Base-by-base conservation (phyloP, 64 coral and sea anemone species). In the Acropora yongei region DNA sequence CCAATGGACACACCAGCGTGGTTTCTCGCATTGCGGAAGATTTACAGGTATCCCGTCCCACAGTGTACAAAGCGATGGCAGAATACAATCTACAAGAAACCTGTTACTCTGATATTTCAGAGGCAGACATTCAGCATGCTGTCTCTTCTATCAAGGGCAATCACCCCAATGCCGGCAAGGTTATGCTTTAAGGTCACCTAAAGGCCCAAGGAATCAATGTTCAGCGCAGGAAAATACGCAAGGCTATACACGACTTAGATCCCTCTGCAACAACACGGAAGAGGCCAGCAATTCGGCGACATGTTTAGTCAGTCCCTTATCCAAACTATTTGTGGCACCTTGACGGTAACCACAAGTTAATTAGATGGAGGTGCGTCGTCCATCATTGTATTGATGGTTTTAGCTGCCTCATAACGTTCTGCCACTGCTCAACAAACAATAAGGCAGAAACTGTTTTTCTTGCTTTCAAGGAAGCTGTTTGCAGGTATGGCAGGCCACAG, bases 301-400 rank as follows among this genome's bases (percentile, higher is more conserved):
- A 85, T 58, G 78, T 88, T 74, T 93, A 88, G 51, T 57, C 77
- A 39, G 63, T 74, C 8, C 92, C 85, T 11, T 88, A 41, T 45
- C 39, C 92, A 17, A 88, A 93, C 45, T 88, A 82, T 83, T 13
- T 89, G 20, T 95, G 88, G 88, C 93, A 90, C 88, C 87, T 81
- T 9, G 94, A 95, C 65, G 83, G 89, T 16, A 95, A 95, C 77
- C 89, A 95, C 57, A 90, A 95, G n/a, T 41, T 95, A 9, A 68
- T 95, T 20, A 76, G 93, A 20, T 89, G 92, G 85, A 49, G 91
- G 51, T 79, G 88, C 63, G 91, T 93, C 2, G 3, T 81, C 44
- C 91, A 93, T 72, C 76, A 75, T 40, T 65, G 76, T 41, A 93
- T 93, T 41, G 91, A 93, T 73, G 78, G 91, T 18, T 93, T 74